Evolutionary conservation across 2,888 invertebrate species (phyloP).

Genomic region (Pandemis corylana): DNA sequence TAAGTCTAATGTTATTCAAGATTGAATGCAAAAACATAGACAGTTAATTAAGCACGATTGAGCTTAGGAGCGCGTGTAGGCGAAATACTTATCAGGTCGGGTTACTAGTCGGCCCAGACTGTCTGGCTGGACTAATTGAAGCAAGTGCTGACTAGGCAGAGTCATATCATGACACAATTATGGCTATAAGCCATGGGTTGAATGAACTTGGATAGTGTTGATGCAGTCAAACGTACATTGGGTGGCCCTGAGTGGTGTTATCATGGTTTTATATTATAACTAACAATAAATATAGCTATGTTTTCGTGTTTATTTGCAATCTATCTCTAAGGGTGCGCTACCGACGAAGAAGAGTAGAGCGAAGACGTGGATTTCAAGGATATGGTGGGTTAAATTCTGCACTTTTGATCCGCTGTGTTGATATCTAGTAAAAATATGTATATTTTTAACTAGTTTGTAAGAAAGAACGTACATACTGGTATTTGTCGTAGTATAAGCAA

Average conservation of each 20-base stretch:
- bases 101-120: constrained; percentile 34
- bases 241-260: not conserved
- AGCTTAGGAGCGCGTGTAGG: constrained; percentile 23
- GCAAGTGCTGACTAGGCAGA: constrained; percentile 23
- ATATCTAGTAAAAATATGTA: too few relatives aligned
- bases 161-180: not conserved
- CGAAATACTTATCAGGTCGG: constrained; percentile 31
- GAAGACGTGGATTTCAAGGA: too few relatives aligned
- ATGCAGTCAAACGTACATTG: not conserved
- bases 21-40: constrained; percentile 17
- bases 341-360: too few relatives aligned
- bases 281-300: not conserved
- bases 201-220: not conserved
- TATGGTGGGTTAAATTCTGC: too few relatives aligned
- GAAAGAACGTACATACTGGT: too few relatives aligned
- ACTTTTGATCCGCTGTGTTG: too few relatives aligned
- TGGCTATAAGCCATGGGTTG: not conserved
- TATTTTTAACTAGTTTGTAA: too few relatives aligned
- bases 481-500: too few relatives aligned
- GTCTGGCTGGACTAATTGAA: constrained; percentile 34
- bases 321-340: not conserved
- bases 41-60: constrained; percentile 32
- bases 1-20: constrained; percentile 10
- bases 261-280: not conserved
- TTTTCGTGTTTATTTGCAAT: not conserved